Percentiles rank a stretch among this genome's conserved stretches.
phyloP scores from a whole-genome alignment of 1,140 invertebrate species.

The Euwallacea fornicatus region DNA sequence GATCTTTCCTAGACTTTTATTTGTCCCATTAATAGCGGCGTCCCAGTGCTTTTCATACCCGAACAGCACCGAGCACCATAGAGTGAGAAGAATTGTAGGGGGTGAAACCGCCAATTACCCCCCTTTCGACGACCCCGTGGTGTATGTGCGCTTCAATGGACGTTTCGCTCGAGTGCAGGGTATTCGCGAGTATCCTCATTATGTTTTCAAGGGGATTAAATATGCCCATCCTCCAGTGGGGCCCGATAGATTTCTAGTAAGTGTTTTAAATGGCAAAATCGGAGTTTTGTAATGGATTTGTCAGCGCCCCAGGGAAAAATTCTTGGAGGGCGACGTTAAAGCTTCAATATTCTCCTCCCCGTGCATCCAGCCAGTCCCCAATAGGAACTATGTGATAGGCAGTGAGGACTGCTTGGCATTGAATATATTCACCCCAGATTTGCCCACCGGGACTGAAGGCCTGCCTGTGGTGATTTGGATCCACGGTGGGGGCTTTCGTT shows the following conservation, averaged over 20 bases:
- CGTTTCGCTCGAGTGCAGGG: slow-evolving; percentile 59
- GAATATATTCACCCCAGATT: slow-evolving; percentile 75
- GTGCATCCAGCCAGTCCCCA: slow-evolving; percentile 60
- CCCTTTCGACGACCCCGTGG: slow-evolving; percentile 62
- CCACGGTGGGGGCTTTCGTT: slow-evolving; percentile 65
- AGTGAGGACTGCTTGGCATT: slow-evolving; percentile 80
- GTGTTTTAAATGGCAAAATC: not conserved
- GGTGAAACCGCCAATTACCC: slow-evolving; percentile 59
- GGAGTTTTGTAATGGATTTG: not conserved
- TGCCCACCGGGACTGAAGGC: slow-evolving; percentile 58
- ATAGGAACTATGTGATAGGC: slow-evolving; percentile 54
- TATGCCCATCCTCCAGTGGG: slow-evolving; percentile 73
- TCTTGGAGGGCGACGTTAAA: slow-evolving; percentile 59
- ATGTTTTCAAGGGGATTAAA: slow-evolving; percentile 69
- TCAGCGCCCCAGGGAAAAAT: slow-evolving; percentile 57
- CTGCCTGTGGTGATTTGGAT: slow-evolving; percentile 66
- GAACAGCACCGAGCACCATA: slow-evolving; percentile 9
- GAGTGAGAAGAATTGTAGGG: slow-evolving; percentile 62
- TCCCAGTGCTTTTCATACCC: not conserved
- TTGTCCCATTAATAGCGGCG: too few relatives aligned
- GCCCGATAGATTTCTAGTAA: slow-evolving; percentile 65
- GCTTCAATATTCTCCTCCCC: slow-evolving; percentile 58
- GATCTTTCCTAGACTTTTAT: too few relatives aligned
- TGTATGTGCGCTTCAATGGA: slow-evolving; percentile 59
- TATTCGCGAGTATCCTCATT: slow-evolving; percentile 56